Evolutionary conservation across 1,140 invertebrate genomes (phyloP), one percentile per base, ranked within the genome.

Genomic region (Platorchestia sp.): DNA sequence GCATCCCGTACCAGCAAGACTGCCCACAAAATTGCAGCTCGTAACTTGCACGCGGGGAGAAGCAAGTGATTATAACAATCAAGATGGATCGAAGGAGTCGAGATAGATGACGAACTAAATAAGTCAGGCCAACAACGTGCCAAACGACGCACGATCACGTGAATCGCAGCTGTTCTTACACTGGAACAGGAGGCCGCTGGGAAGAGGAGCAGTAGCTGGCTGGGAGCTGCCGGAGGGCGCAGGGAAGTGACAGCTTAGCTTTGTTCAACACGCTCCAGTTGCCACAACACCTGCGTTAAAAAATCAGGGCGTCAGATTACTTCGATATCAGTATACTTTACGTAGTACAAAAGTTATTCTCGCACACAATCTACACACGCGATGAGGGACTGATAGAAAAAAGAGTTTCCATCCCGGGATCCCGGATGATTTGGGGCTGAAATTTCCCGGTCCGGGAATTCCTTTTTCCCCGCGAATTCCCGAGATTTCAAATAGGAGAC

Each of bases 201-300:
- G 19, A 51, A 19, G 19, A n/a, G n/a, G n/a, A n/a, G n/a, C n/a
- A n/a, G n/a, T n/a, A n/a, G n/a, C n/a, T n/a, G 6, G 47, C 47
- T 51, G 47, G 59, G 59, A 75, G 59, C 10, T 19, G 59, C 59
- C 36, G 27, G 59, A 75, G 10, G 47, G 27, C 59, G 59, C 59
- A 22, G 1, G 59, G 59, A 75, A 27, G 36, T 75, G 14, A 10
- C 59, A 75, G 59, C 59, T 75, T 75, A 75, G 27, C 59, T 36
- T 75, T 75, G 91, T 53, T 96, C 95, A 95, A 96, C 95, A 44
- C 95, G 91, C 95, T 96, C 95, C 59, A 96, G 86, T 51, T 96
- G 95, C 95, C 96, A 96, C 86, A 96, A 45, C 86, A 96, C 96
- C 96, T 96, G 86, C 6, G 86, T 87, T 10, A 44, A 7, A 47